phyloP scores from a whole-genome alignment of 2,888 invertebrate genomes.

The Drosophila sordidapex region DNA sequence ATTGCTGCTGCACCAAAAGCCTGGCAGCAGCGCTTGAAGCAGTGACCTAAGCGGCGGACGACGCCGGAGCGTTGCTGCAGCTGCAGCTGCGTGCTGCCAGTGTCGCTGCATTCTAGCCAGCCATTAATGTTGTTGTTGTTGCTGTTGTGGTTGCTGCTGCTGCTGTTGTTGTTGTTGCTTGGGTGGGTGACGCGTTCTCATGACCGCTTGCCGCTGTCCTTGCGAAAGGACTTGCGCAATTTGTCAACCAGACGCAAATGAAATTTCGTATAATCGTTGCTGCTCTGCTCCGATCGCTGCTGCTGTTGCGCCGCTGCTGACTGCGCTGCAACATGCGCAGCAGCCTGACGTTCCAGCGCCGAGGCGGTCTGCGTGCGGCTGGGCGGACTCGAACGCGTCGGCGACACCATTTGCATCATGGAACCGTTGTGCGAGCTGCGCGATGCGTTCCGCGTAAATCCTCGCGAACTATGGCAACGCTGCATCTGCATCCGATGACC shows the following conservation, averaged over 20 bases:
- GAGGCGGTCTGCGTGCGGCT: constrained; percentile 84
- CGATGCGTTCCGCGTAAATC: constrained; percentile 87
- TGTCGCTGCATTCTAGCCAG: constrained; percentile 23
- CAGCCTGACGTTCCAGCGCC: constrained; percentile 66
- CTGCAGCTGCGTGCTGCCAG: constrained; percentile 13
- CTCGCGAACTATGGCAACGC: constrained; percentile 86
- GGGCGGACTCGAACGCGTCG: constrained; percentile 87
- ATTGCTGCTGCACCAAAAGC: constrained; percentile 43
- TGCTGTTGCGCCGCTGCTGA: constrained; percentile 66
- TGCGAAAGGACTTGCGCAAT: constrained; percentile 88
- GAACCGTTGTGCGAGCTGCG: constrained; percentile 87
- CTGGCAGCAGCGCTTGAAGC: constrained; percentile 74
- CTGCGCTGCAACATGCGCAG: constrained; percentile 52
- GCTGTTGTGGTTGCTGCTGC: constrained; percentile 5
- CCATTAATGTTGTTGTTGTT: constrained; percentile 8
- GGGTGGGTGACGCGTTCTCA: constrained; percentile 70
- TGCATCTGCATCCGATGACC: constrained; percentile 85
- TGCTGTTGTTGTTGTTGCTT: constrained; percentile 34
- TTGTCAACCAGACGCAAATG: constrained; percentile 90
- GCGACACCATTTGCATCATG: constrained; percentile 85
- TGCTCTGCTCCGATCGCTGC: constrained; percentile 66
- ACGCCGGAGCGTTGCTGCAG: constrained; percentile 29
- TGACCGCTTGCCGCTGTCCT: constrained; percentile 83
- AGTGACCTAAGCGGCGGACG: constrained; percentile 75
- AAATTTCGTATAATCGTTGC: constrained; percentile 90